Conservation (phyloP, 2,113 vertebrate species). For the Saguinus midas region DNA sequence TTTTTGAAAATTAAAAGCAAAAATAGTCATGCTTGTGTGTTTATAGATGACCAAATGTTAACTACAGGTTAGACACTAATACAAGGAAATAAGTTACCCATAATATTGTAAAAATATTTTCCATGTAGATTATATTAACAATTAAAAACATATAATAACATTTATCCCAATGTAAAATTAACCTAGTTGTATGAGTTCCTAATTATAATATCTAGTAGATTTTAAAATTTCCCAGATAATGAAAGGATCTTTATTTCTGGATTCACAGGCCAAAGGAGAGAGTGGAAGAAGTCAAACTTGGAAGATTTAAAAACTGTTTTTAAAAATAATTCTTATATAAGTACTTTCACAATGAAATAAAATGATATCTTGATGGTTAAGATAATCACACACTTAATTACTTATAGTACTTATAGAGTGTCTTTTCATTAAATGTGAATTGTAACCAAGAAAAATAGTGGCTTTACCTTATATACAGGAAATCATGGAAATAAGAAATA, state of each 20-base stretch:
- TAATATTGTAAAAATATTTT: background rate
- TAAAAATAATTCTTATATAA: slow-evolving; percentile 29
- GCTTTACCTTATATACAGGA: background rate
- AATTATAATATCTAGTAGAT: background rate
- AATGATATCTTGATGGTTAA: slow-evolving; percentile 35
- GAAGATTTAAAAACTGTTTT: background rate
- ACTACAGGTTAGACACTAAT: slow-evolving; percentile 30
- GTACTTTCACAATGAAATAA: slow-evolving; percentile 50
- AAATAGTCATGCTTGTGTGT: background rate
- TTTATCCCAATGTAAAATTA: background rate
- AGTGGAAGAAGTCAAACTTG: background rate
- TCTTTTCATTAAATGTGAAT: slow-evolving; percentile 48
- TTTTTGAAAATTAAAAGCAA: slow-evolving; percentile 30
- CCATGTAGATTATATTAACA: background rate
- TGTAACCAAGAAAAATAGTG: slow-evolving; percentile 1
- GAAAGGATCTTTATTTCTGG: background rate
- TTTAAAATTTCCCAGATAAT: background rate
- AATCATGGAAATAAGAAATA: slow-evolving; percentile 21
- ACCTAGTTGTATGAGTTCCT: background rate
- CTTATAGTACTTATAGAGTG: background rate
- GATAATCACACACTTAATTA: slow-evolving; percentile 55
- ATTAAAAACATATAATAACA: background rate
- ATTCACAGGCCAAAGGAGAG: background rate
- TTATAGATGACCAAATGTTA: slow-evolving; percentile 12
- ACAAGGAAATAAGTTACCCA: background rate